Conservation (phyloP, 1,140 invertebrate genomes). For the Megathymus violae region DNA sequence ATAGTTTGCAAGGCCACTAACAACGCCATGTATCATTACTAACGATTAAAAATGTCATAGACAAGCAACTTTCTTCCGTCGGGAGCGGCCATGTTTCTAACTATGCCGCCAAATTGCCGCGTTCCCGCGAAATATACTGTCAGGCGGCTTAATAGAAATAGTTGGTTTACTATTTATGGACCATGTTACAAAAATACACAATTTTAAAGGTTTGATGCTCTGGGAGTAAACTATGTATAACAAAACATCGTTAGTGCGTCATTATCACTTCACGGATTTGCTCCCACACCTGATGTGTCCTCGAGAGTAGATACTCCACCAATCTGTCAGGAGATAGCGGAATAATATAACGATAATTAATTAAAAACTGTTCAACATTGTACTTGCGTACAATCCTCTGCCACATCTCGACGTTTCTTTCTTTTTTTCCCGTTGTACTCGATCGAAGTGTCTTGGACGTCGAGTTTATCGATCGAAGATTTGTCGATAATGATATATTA, state of each 20-base stretch:
- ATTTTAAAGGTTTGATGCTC: too few species aligned
- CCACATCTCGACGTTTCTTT: too few species aligned
- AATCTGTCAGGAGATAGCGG: too few species aligned
- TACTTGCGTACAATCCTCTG: too few species aligned
- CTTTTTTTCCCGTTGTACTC: background rate
- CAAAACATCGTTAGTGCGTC: too few species aligned
- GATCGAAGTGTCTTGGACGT: too few species aligned
- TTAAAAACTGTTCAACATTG: too few species aligned
- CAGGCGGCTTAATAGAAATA: constrained; percentile 7
- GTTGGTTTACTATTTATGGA: constrained; percentile 7
- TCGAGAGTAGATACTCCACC: too few species aligned
- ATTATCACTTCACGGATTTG: too few species aligned
- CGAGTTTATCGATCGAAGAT: background rate
- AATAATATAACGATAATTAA: too few species aligned
- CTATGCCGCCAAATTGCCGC: constrained; percentile 20
- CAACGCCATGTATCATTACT: background rate
- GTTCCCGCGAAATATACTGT: constrained; percentile 25
- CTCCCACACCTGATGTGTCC: too few species aligned
- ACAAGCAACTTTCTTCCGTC: constrained; percentile 20
- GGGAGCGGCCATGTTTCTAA: constrained; percentile 21
- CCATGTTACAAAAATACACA: background rate
- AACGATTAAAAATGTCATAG: constrained; percentile 28
- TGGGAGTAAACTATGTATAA: too few species aligned
- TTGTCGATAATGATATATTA: background rate
- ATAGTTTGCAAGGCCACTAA: background rate